Conservation (phyloP, 2,797 vertebrate genomes). For the Dallia pectoralis region DNA sequence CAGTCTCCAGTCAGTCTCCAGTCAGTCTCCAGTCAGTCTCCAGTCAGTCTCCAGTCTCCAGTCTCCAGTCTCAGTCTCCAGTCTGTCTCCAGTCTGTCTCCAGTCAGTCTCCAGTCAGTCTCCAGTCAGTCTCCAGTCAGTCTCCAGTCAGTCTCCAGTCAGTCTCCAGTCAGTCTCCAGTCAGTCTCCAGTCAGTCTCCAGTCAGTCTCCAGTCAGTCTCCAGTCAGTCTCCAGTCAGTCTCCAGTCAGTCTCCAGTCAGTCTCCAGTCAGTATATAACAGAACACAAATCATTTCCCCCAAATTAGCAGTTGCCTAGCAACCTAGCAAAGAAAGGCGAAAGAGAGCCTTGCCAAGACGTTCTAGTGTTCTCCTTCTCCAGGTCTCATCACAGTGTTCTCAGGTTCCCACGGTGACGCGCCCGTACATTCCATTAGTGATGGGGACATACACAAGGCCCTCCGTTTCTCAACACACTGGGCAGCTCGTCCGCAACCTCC, state of each 20-base stretch:
- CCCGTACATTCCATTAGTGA: background rate
- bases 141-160: background rate
- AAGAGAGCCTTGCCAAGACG: background rate
- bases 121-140: background rate
- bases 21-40: background rate
- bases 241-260: background rate
- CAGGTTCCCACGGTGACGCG: background rate
- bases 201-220: background rate
- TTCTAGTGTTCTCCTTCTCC: too few species aligned
- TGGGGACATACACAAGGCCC: background rate
- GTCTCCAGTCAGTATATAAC: too few species aligned
- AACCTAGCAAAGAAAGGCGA: constrained; percentile 38
- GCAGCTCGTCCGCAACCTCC: background rate
- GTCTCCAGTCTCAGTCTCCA: too few species aligned
- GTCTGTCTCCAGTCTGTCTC: background rate
- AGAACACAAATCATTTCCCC: constrained; percentile 20
- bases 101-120: background rate
- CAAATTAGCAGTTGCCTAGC: constrained; percentile 47
- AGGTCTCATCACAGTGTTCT: background rate
- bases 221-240: background rate
- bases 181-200: background rate
- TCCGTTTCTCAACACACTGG: background rate
- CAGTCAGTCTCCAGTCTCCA: background rate
- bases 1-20: background rate
- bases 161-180: background rate